These are phyloP conservation scores for Ophioderma brevispina DNA, from an alignment of 35 echinoderm and acorn worm species.

Conservation along the genomic window DNA sequence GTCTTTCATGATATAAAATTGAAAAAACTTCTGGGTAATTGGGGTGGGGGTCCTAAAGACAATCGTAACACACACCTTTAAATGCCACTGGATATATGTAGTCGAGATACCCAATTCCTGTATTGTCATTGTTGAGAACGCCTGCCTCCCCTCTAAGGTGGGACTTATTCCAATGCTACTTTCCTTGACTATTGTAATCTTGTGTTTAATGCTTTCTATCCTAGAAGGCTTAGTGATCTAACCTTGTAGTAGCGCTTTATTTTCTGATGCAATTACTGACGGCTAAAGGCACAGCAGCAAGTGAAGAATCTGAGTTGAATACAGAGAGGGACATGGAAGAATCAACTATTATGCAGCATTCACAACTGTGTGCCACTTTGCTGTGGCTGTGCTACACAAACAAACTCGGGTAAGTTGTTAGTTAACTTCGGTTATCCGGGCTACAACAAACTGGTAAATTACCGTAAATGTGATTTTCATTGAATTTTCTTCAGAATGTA, in stretches of 20 bases:
- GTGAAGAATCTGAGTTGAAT: neutral
- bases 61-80: too few relatives aligned
- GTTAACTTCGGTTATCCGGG: too few relatives aligned
- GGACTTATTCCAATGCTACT: neutral
- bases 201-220: neutral
- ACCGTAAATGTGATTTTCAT: too few relatives aligned
- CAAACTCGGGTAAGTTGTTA: constrained; percentile 7
- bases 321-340: neutral
- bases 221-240: constrained; percentile 64
- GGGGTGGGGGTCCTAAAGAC: too few relatives aligned
- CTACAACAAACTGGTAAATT: too few relatives aligned
- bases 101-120: too few relatives aligned
- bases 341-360: constrained; percentile 11
- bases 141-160: too few relatives aligned
- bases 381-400: neutral
- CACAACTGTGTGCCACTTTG: constrained; percentile 36
- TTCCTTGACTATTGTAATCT: neutral
- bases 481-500: too few relatives aligned
- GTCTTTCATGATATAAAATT: too few relatives aligned
- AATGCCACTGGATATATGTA: too few relatives aligned
- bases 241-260: constrained; percentile 36
- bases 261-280: constrained; percentile 55
- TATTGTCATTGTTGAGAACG: too few relatives aligned
- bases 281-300: neutral
- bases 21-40: too few relatives aligned